Conservation (phyloP, 2,888 invertebrate genomes). For the Andrena trimmerana region DNA sequence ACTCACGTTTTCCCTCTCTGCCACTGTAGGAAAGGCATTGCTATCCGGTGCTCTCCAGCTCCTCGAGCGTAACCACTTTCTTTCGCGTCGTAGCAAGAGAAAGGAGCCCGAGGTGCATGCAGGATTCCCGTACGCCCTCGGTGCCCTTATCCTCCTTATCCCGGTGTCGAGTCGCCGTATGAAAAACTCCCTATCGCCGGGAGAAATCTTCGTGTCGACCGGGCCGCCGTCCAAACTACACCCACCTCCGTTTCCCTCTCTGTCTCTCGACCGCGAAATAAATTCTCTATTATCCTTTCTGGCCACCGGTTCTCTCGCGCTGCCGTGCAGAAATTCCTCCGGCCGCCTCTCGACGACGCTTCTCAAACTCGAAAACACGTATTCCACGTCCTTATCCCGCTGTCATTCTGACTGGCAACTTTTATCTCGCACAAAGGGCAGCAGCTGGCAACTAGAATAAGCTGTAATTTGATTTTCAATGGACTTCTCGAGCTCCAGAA, state of each 20-base stretch:
- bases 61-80: constrained; percentile 63
- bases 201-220: constrained; percentile 64
- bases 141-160: constrained; percentile 68
- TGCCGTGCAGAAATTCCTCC: constrained; percentile 64
- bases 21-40: constrained; percentile 45
- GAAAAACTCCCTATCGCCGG: constrained; percentile 74
- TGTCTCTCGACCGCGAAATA: constrained; percentile 45
- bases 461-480: constrained; percentile 10
- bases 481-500: constrained; percentile 4
- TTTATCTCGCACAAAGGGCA: not conserved
- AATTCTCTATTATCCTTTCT: constrained; percentile 56
- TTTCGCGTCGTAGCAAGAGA: constrained; percentile 60
- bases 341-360: constrained; percentile 2
- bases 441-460: constrained; percentile 19
- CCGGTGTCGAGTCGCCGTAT: constrained; percentile 64
- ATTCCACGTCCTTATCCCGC: constrained; percentile 14
- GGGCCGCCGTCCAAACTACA: constrained; percentile 61
- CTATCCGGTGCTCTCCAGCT: constrained; percentile 51
- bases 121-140: constrained; percentile 58
- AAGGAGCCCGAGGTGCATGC: constrained; percentile 60
- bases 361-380: constrained; percentile 19
- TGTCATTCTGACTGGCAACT: constrained; percentile 29
- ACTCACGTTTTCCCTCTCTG: not conserved
- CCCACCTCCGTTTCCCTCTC: constrained; percentile 27
- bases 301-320: constrained; percentile 36